Evolutionary conservation across 2,797 vertebrate genomes (phyloP), one percentile per base, ranked within the genome.

Genomic region (Moxostoma hubbsi): DNA sequence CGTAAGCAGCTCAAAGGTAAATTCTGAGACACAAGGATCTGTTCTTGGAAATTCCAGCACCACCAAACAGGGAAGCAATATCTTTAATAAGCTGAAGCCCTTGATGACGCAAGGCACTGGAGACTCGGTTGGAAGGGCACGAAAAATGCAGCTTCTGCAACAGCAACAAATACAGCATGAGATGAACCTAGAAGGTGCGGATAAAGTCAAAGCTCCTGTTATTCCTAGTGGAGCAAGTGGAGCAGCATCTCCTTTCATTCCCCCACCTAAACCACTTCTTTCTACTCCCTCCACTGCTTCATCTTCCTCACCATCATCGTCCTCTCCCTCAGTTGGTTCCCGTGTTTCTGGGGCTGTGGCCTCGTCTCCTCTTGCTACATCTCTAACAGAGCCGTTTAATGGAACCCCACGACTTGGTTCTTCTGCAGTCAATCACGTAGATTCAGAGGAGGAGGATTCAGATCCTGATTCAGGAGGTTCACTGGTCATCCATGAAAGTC

Each of bases 71-170:
- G 88, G 90, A 1, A 89, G 90, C 8, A 94, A 92, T 77, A 93
- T 94, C 84, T 94, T 94, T 79, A 94, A 94, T 88, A 94, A 93
- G 90, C 92, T 94, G 0, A 94, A 94, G 79, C 93, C 94, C 1
- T 91, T 94, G 9, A 91, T 94, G 86, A 90, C 91, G 2, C 94
- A 93, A 87, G 92, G 92, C 24, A 88, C 93, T 9, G 94, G 92
- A 68, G 94, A 94, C 82, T 89, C 92, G 0, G 90, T 93, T 36
- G 93, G 93, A 46, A 91, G 93, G 80, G 93, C 91, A 45, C 89
- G 93, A 36, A 94, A 94, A 87, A 94, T 94, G 93, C 93, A 94
- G 84, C 91, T 94, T 10, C 85, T 94, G 5, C 94, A 94, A 83
- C 93, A 94, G 24, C 92, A 94, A 72, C 93, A 93, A 3, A 65